phyloP scores from a whole-genome alignment of 2,797 vertebrate genomes.

The Parauchenoglanis punctatus region DNA sequence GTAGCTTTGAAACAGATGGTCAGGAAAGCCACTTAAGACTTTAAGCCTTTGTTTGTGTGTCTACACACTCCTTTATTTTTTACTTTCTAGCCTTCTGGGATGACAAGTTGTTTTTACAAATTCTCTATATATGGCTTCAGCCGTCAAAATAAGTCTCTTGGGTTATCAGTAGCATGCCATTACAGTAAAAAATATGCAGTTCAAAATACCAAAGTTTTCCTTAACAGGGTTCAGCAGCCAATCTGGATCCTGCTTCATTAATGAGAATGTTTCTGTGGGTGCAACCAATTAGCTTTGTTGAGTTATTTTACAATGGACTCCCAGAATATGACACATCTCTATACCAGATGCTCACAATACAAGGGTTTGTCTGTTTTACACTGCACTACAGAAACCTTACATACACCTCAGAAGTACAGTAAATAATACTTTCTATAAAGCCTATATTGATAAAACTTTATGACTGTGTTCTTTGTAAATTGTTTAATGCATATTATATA shows the following conservation, averaged over 20 bases:
- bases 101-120: constrained; percentile 22
- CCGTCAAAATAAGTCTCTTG: constrained; percentile 22
- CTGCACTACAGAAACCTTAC: background rate
- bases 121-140: background rate
- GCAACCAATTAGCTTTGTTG: constrained; percentile 30
- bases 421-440: background rate
- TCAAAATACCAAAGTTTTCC: constrained; percentile 22
- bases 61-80: constrained; percentile 8
- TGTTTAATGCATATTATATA: background rate
- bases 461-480: background rate
- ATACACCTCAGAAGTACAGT: background rate
- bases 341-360: background rate
- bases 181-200: constrained; percentile 28
- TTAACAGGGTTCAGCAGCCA: constrained; percentile 37
- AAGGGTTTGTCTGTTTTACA: background rate
- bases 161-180: constrained; percentile 31
- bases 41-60: constrained; percentile 9
- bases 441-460: background rate
- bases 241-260: constrained; percentile 21
- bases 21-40: constrained; percentile 5
- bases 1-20: constrained; percentile 4
- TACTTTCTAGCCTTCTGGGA: background rate
- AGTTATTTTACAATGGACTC: constrained; percentile 1
- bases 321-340: background rate
- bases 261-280: background rate